Evolutionary conservation across 2,113 vertebrate species (phyloP), one percentile per base, ranked within the genome.

Genomic region (Turdus rufiventris): DNA sequence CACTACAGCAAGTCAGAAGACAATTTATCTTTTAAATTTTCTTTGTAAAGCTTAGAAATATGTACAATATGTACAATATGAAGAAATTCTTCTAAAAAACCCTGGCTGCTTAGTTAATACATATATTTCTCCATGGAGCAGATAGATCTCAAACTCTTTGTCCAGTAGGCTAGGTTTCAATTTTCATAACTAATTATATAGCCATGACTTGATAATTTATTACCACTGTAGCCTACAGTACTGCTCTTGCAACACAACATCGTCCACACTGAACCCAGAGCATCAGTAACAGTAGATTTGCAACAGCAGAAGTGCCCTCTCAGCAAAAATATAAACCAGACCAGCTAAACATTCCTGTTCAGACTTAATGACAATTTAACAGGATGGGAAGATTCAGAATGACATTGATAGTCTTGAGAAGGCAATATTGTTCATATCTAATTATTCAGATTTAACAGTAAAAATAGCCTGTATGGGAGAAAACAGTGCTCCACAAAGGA

Each of bases 61-160:
- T 38, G 38, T 38, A 38, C 1, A 38, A 38, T 38, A 38, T 38
- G 38, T 38, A 38, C 1, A 2, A 33, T 15, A 63, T 6, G 17
- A 13, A 76, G n/a, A 76, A 79, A 71, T 18, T 56, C 38, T 31
- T 63, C 74, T 26, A 43, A 60, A 65, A 85, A 67, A 34, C 14
- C 54, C 8, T 42, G 34, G 23, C 11, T 65, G 6, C 8, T 84
- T 45, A 58, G 60, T 45, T 66, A 66, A 45, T 31, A 34, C 29
- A 45, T 5, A 12, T 19, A n/a, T 5, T 73, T 87, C 28, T 50
- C n/a, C 28, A 28, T 1, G 2, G 14, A 6, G 42, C 0, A 78
- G 18, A 24, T 2, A 74, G 54, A 50, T 50, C 25, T n/a, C 29
- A 61, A 53, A 54, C 7, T 43, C 26, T 23, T 11, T 56, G 21